Evolutionary conservation across 2,888 invertebrate species (phyloP).

Genomic region (Tillus elongatus): DNA sequence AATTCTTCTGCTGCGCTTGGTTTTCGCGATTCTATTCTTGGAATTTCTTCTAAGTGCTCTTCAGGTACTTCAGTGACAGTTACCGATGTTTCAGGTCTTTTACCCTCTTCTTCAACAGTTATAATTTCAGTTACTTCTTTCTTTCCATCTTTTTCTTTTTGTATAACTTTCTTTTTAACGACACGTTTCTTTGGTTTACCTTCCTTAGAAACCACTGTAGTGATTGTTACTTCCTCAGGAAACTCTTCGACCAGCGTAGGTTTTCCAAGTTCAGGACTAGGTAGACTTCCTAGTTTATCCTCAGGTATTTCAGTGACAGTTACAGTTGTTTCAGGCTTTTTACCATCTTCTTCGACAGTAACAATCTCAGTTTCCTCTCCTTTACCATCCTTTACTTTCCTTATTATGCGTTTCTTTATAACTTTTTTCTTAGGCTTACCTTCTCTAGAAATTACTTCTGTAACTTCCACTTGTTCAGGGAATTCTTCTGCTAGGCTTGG

Average conservation of each 20-base stretch:
- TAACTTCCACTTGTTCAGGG: slow-evolving; percentile 36
- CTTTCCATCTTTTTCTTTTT: slow-evolving; percentile 35
- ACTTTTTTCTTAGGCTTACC: slow-evolving; percentile 24
- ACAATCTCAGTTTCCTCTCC: slow-evolving; percentile 36
- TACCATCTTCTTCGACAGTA: slow-evolving; percentile 22
- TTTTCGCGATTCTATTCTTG: slow-evolving; percentile 19
- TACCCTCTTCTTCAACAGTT: slow-evolving; percentile 29
- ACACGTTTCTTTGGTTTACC: slow-evolving; percentile 29
- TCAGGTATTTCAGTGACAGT: slow-evolving; percentile 24
- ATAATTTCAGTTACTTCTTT: slow-evolving; percentile 35
- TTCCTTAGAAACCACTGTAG: slow-evolving; percentile 22
- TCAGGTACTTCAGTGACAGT: slow-evolving; percentile 26
- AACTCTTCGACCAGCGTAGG: slow-evolving; percentile 28
- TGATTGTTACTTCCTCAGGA: slow-evolving; percentile 36
- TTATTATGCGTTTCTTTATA: slow-evolving; percentile 38
- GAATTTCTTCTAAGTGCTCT: slow-evolving; percentile 24
- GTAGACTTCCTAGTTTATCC: too few relatives aligned
- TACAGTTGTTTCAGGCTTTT: slow-evolving; percentile 25
- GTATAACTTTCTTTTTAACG: slow-evolving; percentile 34
- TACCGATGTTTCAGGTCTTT: slow-evolving; percentile 27
- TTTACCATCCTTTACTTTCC: slow-evolving; percentile 36
- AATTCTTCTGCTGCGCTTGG: slow-evolving; percentile 13
- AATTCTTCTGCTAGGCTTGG: slow-evolving; percentile 17
- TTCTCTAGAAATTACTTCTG: slow-evolving; percentile 22
- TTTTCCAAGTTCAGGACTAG: too few relatives aligned